A percentile compares a stretch with the other conserved stretches of the same genome.
Evolutionary conservation across 2,113 vertebrate genomes (phyloP).

Genomic region (Embiotoca jacksoni): DNA sequence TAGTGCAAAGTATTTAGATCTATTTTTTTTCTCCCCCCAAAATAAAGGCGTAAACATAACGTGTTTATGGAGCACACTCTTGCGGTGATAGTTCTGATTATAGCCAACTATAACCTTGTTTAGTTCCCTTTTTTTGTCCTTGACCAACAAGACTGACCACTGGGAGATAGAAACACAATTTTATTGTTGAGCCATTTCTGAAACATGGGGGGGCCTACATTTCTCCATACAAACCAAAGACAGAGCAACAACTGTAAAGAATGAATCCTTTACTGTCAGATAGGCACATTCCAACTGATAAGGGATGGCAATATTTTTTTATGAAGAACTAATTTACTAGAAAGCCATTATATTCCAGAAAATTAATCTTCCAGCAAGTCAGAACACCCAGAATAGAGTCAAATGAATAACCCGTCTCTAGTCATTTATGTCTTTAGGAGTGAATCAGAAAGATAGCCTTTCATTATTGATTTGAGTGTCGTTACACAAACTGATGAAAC

Average conservation of each 20-base stretch:
- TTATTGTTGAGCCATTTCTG: slow-evolving; percentile 58
- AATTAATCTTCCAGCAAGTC: background rate
- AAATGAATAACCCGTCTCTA: slow-evolving; percentile 1
- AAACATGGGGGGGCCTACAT: background rate
- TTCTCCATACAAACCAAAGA: slow-evolving; percentile 34
- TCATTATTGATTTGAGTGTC: slow-evolving; percentile 14
- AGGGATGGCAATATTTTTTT: background rate
- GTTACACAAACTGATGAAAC: slow-evolving; percentile 16
- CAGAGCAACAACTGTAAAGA: slow-evolving; percentile 23
- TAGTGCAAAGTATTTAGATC: no score
- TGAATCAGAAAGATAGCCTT: slow-evolving; percentile 18
- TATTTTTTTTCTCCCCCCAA: no score
- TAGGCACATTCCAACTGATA: slow-evolving; percentile 38
- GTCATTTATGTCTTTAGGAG: background rate
- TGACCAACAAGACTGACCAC: background rate
- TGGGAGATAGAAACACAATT: slow-evolving; percentile 61
- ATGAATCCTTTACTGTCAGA: slow-evolving; percentile 15
- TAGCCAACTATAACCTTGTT: background rate
- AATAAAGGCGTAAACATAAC: no score
- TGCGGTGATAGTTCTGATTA: slow-evolving; percentile 15
- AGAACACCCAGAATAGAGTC: slow-evolving; percentile 6
- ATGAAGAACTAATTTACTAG: background rate
- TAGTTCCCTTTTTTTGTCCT: background rate
- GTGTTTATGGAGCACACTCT: slow-evolving; percentile 15
- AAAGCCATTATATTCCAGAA: background rate